Conservation (phyloP, 1,140 invertebrate species). For the Dysdera silvatica region DNA sequence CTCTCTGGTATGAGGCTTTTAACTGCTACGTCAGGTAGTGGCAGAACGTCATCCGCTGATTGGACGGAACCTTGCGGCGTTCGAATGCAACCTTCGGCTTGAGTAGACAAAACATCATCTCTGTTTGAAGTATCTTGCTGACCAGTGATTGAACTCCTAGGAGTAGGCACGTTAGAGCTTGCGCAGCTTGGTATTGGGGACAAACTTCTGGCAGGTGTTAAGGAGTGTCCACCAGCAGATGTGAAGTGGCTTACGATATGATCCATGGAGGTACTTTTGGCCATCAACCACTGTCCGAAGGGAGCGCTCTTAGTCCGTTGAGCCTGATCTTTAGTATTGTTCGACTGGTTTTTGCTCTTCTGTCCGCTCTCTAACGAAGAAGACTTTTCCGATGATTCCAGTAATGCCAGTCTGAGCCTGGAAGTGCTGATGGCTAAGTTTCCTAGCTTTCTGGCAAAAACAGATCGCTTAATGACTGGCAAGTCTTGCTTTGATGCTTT, state of each 20-base stretch:
- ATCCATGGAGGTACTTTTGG: constrained; percentile 16
- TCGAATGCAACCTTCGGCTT: no score
- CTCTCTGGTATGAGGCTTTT: no score
- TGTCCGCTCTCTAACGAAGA: neutral
- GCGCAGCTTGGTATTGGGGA: constrained; percentile 32
- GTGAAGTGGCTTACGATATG: neutral
- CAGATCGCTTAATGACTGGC: constrained; percentile 14
- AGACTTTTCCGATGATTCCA: constrained; percentile 2
- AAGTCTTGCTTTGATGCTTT: neutral
- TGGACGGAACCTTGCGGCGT: constrained; percentile 3
- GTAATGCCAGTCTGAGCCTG: constrained; percentile 8
- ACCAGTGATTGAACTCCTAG: constrained; percentile 29
- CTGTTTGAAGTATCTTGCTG: neutral
- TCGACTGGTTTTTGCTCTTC: neutral
- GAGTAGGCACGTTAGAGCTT: constrained; percentile 32
- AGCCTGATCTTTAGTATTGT: constrained; percentile 10
- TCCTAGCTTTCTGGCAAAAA: constrained; percentile 22
- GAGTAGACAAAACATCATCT: neutral
- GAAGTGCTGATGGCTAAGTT: constrained; percentile 20
- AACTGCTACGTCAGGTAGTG: no score
- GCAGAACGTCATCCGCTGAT: no score
- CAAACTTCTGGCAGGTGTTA: constrained; percentile 14
- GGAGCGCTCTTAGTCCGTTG: constrained; percentile 26
- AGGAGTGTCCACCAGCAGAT: neutral
- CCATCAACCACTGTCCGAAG: constrained; percentile 15